These are phyloP conservation scores for Platypus cylindrus DNA, from an alignment of 2,888 invertebrate species.

Conservation along the genomic window DNA sequence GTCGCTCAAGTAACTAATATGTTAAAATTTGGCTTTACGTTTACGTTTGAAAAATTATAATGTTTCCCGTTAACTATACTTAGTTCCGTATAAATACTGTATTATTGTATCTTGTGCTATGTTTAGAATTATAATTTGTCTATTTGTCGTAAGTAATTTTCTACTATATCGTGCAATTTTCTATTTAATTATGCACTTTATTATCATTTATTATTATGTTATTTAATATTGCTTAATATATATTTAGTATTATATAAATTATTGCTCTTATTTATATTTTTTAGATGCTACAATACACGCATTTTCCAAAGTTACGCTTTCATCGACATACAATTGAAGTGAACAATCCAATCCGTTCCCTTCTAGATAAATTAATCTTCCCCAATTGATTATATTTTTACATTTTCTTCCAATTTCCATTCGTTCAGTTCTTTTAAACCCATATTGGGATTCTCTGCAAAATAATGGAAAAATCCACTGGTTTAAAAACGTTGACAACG, in stretches of 20 bases:
- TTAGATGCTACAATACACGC: conserved; percentile 55
- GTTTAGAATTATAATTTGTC: too few species aligned
- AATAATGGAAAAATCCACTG: too few species aligned
- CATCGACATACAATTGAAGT: conserved; percentile 53
- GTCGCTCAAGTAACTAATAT: background rate
- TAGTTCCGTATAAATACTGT: background rate
- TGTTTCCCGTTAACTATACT: background rate
- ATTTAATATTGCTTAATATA: too few species aligned
- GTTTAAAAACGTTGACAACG: too few species aligned
- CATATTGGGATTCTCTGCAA: conserved; percentile 27
- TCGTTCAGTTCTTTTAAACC: conserved; percentile 37
- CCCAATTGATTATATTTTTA: conserved; percentile 67
- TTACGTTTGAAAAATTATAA: background rate
- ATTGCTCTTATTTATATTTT: conserved; percentile 8
- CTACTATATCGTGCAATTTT: background rate
- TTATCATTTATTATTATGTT: background rate
- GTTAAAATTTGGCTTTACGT: background rate
- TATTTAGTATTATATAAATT: too few species aligned
- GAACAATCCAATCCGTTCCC: conserved; percentile 45
- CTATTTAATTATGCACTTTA: background rate
- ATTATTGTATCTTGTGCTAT: too few species aligned
- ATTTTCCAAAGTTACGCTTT: conserved; percentile 62
- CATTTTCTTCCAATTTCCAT: conserved; percentile 57
- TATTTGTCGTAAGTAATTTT: too few species aligned
- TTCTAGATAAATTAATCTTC: conserved; percentile 50